These are phyloP conservation scores for Lemur catta DNA, from an alignment of 2,797 vertebrate species.

Conservation along the genomic window DNA sequence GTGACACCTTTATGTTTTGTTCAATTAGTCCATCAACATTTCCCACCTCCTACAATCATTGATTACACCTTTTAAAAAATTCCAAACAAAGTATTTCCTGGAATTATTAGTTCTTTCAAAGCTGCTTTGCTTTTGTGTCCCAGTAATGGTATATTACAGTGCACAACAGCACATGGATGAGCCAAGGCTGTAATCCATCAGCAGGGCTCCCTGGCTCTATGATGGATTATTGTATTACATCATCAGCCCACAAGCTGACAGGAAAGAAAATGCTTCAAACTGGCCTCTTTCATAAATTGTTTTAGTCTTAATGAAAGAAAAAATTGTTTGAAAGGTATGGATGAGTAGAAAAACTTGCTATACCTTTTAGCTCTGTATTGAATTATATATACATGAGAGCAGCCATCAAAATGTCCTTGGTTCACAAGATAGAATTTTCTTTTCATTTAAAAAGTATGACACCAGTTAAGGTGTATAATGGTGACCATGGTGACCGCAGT, in stretches of 20 bases:
- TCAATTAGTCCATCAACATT: not conserved
- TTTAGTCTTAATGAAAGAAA: constrained; percentile 64
- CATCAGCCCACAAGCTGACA: constrained; percentile 44
- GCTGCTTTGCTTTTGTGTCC: not conserved
- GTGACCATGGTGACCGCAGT: not conserved
- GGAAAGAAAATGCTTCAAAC: constrained; percentile 53
- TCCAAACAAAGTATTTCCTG: not conserved
- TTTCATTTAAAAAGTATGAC: not conserved
- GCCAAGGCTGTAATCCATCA: not conserved
- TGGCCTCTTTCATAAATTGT: constrained; percentile 45
- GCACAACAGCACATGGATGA: not conserved
- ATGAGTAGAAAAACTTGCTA: constrained; percentile 46
- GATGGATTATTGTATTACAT: constrained; percentile 44
- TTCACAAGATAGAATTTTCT: not conserved
- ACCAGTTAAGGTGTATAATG: not conserved
- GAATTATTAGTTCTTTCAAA: not conserved
- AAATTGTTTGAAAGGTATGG: not conserved
- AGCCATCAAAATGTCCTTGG: not conserved
- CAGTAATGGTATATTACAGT: not conserved
- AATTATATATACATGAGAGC: not conserved
- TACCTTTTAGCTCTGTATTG: not conserved
- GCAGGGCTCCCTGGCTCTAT: not conserved
- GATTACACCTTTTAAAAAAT: not conserved
- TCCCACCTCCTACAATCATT: not conserved
- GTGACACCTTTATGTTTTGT: not conserved